Conservation (phyloP, 2,113 vertebrate species). For the Tragelaphus buxtoni region DNA sequence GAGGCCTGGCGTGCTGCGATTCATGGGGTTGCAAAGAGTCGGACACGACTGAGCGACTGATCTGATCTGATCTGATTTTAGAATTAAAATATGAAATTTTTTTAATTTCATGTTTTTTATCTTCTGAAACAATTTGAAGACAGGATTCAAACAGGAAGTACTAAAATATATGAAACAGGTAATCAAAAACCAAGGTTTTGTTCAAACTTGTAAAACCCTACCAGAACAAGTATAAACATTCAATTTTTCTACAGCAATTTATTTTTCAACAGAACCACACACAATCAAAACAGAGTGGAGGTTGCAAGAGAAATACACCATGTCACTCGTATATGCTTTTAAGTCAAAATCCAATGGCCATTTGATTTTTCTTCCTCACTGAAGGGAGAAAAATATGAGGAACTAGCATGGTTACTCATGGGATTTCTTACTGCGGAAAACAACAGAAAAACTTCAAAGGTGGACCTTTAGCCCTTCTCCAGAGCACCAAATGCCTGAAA, state of each 20-base stretch:
- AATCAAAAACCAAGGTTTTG: neutral
- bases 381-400: neutral
- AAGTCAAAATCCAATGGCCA: neutral
- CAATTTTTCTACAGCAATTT: slow-evolving; percentile 14
- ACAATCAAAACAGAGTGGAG: neutral
- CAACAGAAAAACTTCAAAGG: neutral
- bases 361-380: neutral
- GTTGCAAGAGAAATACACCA: neutral
- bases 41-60: too few species aligned
- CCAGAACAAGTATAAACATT: neutral
- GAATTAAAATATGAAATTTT: neutral
- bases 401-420: neutral
- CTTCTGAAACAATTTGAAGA: neutral
- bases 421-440: neutral
- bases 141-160: neutral
- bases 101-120: neutral
- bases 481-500: slow-evolving; percentile 3
- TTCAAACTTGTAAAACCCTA: neutral
- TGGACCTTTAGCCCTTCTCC: neutral
- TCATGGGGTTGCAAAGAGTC: too few species aligned
- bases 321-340: neutral
- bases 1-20: too few species aligned
- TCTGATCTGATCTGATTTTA: neutral
- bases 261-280: neutral
- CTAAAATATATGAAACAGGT: neutral